These are phyloP conservation scores for Cydia pomonella DNA, from an alignment of 1,140 invertebrate genomes.

Conservation along the genomic window DNA sequence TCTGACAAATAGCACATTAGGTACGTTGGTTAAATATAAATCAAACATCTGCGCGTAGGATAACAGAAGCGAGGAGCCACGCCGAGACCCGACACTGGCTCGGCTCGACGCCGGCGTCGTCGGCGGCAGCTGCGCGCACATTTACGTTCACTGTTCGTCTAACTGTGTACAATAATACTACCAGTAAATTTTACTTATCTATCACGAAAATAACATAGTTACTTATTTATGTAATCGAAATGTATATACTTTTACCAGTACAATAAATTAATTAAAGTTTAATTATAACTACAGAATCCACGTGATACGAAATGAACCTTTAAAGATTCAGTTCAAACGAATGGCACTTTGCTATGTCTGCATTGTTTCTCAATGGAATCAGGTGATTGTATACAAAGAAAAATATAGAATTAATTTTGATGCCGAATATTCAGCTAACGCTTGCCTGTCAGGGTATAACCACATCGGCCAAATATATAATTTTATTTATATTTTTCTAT, in stretches of 20 bases:
- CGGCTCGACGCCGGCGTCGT: not conserved
- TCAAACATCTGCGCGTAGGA: not conserved
- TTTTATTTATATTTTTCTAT: conserved; percentile 78
- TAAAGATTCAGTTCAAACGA: conserved; percentile 60
- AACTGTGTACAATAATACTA: conserved; percentile 63
- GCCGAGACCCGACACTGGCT: not conserved
- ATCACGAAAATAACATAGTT: conserved; percentile 74
- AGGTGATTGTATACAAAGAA: conserved; percentile 48
- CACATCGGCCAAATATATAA: conserved; percentile 78
- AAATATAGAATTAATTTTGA: conserved; percentile 76
- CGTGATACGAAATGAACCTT: conserved; percentile 56
- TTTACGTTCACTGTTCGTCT: conserved; percentile 39
- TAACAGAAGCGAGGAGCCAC: not conserved
- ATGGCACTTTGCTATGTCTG: conserved; percentile 75
- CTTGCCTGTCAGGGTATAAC: conserved; percentile 79
- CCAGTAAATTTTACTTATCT: conserved; percentile 69
- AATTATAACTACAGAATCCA: conserved; percentile 75
- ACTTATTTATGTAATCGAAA: conserved; percentile 71
- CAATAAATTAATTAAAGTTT: conserved; percentile 75
- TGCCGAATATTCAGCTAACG: conserved; percentile 73
- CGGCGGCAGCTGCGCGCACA: not conserved
- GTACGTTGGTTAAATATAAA: not conserved
- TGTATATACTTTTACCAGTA: conserved; percentile 68
- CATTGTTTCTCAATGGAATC: conserved; percentile 63
- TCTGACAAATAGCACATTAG: not conserved